These are phyloP conservation scores for Synanthedon tipuliformis DNA, from an alignment of 2,888 invertebrate genomes.

Conservation along the genomic window DNA sequence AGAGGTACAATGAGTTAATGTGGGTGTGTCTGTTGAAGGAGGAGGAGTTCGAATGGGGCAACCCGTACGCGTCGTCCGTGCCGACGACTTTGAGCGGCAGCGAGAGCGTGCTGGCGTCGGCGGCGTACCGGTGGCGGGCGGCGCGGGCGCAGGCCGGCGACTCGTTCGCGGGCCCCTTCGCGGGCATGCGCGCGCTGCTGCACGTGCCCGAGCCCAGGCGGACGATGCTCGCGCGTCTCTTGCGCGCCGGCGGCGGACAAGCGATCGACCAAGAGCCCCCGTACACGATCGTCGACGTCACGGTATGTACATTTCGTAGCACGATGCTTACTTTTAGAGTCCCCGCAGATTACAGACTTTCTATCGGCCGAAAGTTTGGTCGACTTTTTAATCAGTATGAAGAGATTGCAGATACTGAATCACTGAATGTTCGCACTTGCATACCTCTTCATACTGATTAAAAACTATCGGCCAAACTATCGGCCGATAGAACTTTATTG, in stretches of 20 bases:
- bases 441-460: too few relatives aligned
- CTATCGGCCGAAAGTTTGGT: too few relatives aligned
- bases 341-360: too few relatives aligned
- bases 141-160: conserved; percentile 24
- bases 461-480: too few relatives aligned
- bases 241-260: conserved; percentile 81
- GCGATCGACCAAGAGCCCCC: conserved; percentile 74
- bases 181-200: conserved; percentile 63
- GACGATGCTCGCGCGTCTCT: conserved; percentile 75
- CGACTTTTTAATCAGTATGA: too few relatives aligned
- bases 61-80: conserved; percentile 71
- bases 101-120: conserved; percentile 65
- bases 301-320: conserved; percentile 43
- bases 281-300: conserved; percentile 68
- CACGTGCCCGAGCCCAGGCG: conserved; percentile 71
- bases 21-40: conserved; percentile 65
- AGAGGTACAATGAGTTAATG: not conserved
- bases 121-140: conserved; percentile 76
- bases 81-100: conserved; percentile 51
- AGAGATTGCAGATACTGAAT: too few relatives aligned
- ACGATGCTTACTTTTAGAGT: too few relatives aligned
- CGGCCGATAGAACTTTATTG: too few relatives aligned
- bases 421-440: too few relatives aligned
- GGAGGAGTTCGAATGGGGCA: conserved; percentile 88
- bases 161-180: conserved; percentile 51